Evolutionary conservation across 2,113 vertebrate species (phyloP).

Genomic region (Casuarius casuarius): DNA sequence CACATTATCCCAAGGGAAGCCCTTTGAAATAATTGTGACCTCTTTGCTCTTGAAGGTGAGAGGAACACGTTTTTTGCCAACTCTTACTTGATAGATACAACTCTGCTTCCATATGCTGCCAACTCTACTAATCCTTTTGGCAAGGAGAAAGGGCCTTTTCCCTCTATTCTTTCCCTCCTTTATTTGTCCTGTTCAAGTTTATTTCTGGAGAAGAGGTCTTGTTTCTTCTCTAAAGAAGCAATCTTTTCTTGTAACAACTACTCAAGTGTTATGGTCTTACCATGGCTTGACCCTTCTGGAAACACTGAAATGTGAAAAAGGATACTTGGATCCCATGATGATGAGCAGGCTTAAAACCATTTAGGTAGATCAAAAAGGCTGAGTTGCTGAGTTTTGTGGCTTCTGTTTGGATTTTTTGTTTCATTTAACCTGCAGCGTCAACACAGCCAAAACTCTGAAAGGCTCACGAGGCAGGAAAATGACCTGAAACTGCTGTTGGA

Average conservation of each 20-base stretch:
- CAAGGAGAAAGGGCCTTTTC: background rate
- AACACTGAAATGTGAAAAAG: background rate
- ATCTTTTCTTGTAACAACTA: background rate
- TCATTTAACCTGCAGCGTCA: constrained; percentile 29
- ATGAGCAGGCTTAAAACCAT: constrained; percentile 36
- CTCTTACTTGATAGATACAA: background rate
- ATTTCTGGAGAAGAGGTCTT: background rate
- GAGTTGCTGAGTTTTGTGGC: constrained; percentile 17
- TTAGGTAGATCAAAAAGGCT: constrained; percentile 7
- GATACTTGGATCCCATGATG: background rate
- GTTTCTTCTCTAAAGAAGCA: background rate
- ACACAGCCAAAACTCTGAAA: constrained; percentile 24
- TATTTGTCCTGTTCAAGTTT: background rate
- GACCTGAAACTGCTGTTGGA: constrained; percentile 35
- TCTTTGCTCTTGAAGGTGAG: background rate
- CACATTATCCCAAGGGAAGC: constrained; percentile 8
- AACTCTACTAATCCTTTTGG: background rate
- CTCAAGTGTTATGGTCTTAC: background rate
- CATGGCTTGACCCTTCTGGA: background rate
- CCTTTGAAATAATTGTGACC: background rate
- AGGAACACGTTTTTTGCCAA: constrained; percentile 1
- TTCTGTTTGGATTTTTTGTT: constrained; percentile 44
- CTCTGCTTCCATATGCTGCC: background rate
- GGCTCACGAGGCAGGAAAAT: constrained; percentile 24
- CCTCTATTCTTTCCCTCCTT: background rate